Evolutionary conservation across 2,113 vertebrate species (phyloP).

Genomic region (Craseonycteris thonglongyai): DNA sequence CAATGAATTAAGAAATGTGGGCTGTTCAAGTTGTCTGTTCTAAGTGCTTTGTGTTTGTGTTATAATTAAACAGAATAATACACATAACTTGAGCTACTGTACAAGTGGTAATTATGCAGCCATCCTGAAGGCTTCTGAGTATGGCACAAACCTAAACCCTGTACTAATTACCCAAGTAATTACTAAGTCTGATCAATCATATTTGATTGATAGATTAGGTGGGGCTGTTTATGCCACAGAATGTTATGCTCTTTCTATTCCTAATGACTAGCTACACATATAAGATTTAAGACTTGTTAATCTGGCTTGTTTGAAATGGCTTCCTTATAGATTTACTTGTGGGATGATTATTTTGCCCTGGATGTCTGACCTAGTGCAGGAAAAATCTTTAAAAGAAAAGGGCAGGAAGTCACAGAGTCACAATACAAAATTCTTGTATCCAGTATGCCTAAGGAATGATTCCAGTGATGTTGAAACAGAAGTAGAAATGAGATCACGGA

Average conservation of each 20-base stretch:
- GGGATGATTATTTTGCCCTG: constrained; percentile 67
- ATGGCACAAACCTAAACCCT: constrained; percentile 68
- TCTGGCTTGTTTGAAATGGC: constrained; percentile 71
- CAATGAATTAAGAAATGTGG: constrained; percentile 62
- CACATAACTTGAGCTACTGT: constrained; percentile 72
- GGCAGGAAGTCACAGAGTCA: constrained; percentile 22
- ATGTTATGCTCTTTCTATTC: constrained; percentile 71
- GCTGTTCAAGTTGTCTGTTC: constrained; percentile 42
- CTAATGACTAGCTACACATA: constrained; percentile 67
- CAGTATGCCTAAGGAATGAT: constrained; percentile 59
- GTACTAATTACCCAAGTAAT: constrained; percentile 78
- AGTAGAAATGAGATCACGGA: constrained; percentile 60
- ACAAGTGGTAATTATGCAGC: constrained; percentile 74
- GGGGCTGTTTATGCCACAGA: constrained; percentile 72
- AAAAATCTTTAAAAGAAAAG: constrained; percentile 52
- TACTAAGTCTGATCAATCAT: constrained; percentile 78
- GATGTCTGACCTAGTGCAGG: constrained; percentile 13
- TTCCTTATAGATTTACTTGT: constrained; percentile 65
- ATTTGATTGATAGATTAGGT: constrained; percentile 76
- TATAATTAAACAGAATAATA: constrained; percentile 73
- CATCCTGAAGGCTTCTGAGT: constrained; percentile 69
- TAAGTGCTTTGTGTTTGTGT: constrained; percentile 62
- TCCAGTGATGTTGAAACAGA: constrained; percentile 61
- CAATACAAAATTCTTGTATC: constrained; percentile 1
- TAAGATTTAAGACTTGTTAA: constrained; percentile 42